A percentile compares a stretch with the other conserved stretches of the same genome.
Evolutionary conservation across 2,797 vertebrate genomes (phyloP).

Genomic region (Poeciliopsis paucimaculata): DNA sequence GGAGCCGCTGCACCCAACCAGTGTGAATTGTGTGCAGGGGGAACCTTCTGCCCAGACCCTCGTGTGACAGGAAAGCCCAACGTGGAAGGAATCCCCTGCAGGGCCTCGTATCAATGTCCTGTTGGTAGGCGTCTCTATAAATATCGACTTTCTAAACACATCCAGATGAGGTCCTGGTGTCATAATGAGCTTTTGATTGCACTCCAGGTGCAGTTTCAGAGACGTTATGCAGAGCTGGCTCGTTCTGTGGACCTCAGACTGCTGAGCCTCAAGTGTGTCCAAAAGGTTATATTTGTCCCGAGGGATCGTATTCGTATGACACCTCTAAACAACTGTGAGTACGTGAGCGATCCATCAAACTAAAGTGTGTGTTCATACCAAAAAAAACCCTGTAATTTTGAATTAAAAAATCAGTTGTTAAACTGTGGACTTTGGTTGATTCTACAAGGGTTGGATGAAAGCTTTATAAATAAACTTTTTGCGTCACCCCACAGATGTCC

Average conservation of each 20-base stretch:
- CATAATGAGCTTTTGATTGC: conserved; percentile 7
- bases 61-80: conserved; percentile 78
- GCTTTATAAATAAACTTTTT: conserved; percentile 57
- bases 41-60: conserved; percentile 87
- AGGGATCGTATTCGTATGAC: conserved; percentile 83
- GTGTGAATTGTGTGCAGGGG: conserved; percentile 84
- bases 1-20: conserved; percentile 82
- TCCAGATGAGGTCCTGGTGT: neutral
- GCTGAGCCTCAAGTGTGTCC: conserved; percentile 84
- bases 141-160: conserved; percentile 7
- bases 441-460: neutral
- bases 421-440: conserved; percentile 16
- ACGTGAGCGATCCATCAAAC: conserved; percentile 3
- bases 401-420: neutral
- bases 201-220: conserved; percentile 85
- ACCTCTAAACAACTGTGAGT: conserved; percentile 87
- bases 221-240: conserved; percentile 84
- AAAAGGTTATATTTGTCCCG: conserved; percentile 87
- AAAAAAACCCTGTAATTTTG: neutral
- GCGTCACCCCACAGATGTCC: conserved; percentile 80
- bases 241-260: conserved; percentile 84
- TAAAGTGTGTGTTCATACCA: conserved; percentile 1
- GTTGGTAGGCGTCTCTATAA: conserved; percentile 70
- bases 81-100: conserved; percentile 83
- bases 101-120: conserved; percentile 87